phyloP scores from a whole-genome alignment of 2,888 invertebrate species.

The Epiperipatus broadwayi region DNA sequence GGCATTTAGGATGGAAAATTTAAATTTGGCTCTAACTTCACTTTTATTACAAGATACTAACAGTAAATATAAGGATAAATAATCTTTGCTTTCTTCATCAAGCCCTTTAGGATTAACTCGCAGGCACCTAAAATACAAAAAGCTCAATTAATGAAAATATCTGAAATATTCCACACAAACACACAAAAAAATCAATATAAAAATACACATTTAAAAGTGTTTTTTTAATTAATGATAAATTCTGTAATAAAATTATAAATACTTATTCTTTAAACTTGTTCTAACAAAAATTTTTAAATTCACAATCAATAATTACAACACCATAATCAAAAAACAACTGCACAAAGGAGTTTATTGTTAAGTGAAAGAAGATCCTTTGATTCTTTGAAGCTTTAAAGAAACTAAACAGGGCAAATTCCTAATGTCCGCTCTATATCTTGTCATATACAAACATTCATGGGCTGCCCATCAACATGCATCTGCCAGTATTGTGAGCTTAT shows the following conservation, averaged over 20 bases:
- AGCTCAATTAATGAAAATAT: slow-evolving; percentile 16
- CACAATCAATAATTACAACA: too few species aligned
- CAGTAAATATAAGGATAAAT: slow-evolving; percentile 91
- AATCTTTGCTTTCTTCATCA: slow-evolving; percentile 99
- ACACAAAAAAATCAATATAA: not conserved
- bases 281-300: too few species aligned
- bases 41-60: slow-evolving; percentile 99
- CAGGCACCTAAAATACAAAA: slow-evolving; percentile 57
- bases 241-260: not conserved
- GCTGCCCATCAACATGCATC: too few species aligned
- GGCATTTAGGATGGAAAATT: slow-evolving; percentile 99
- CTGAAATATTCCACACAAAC: not conserved
- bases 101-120: slow-evolving; percentile 98
- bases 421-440: too few species aligned
- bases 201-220: not conserved
- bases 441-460: too few species aligned
- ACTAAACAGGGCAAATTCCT: too few species aligned
- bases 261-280: too few species aligned
- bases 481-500: too few species aligned
- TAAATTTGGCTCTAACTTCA: slow-evolving; percentile 99
- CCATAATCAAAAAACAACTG: too few species aligned
- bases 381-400: too few species aligned
- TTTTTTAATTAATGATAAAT: not conserved
- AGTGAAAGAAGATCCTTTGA: too few species aligned
- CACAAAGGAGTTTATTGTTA: too few species aligned